Evolutionary conservation across 1,140 invertebrate genomes (phyloP).

Genomic region (Camponotus floridanus): DNA sequence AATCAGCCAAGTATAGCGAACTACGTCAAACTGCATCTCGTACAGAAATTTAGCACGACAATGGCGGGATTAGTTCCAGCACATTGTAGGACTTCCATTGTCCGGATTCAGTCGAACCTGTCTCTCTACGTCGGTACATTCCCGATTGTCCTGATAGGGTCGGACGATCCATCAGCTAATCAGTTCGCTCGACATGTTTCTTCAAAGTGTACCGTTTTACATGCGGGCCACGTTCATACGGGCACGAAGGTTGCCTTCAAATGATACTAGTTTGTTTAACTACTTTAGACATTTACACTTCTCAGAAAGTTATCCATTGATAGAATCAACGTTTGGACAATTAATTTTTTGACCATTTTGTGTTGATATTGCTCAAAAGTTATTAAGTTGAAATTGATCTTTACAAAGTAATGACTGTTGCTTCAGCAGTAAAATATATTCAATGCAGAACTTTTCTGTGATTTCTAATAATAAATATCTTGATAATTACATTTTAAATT

Average conservation of each 20-base stretch:
- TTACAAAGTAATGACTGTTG: constrained; percentile 1
- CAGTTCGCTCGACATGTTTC: constrained; percentile 58
- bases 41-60: constrained; percentile 59
- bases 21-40: constrained; percentile 34
- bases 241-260: constrained; percentile 29
- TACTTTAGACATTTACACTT: background rate
- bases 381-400: background rate
- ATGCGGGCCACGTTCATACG: constrained; percentile 54
- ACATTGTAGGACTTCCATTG: constrained; percentile 46
- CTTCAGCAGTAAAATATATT: constrained; percentile 8
- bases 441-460: background rate
- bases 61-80: constrained; percentile 53
- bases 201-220: constrained; percentile 50
- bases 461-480: constrained; percentile 36
- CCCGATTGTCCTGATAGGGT: constrained; percentile 38
- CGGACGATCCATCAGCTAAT: constrained; percentile 59
- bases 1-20: constrained; percentile 17
- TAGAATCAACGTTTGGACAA: background rate
- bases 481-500: constrained; percentile 16
- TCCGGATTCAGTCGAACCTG: constrained; percentile 48
- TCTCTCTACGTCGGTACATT: constrained; percentile 36
- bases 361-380: background rate
- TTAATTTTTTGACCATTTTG: background rate
- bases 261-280: background rate
- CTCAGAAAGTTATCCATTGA: background rate